These are phyloP conservation scores for Indri indri DNA, from an alignment of 2,113 vertebrate genomes.

Conservation along the genomic window DNA sequence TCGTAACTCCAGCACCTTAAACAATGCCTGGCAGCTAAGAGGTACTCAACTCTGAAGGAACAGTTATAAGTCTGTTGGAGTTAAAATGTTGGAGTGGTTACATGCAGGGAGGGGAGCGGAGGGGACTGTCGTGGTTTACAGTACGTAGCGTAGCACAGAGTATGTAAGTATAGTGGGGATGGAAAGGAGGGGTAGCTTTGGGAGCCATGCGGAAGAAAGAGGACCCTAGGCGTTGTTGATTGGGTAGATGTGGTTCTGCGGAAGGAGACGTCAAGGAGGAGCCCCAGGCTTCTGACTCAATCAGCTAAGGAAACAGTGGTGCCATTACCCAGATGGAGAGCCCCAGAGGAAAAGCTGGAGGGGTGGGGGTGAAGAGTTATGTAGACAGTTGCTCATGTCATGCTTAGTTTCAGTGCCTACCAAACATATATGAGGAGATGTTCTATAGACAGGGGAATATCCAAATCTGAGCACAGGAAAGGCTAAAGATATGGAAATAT, in stretches of 20 bases:
- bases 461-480: constrained; percentile 18
- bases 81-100: neutral
- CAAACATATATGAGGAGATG: neutral
- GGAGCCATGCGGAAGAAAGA: neutral
- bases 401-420: neutral
- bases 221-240: neutral
- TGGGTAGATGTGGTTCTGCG: neutral
- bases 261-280: neutral
- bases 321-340: neutral
- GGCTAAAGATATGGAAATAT: neutral
- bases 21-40: neutral
- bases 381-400: neutral
- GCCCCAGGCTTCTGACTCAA: neutral
- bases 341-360: neutral
- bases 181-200: neutral
- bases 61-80: neutral
- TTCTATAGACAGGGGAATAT: neutral
- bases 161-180: neutral
- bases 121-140: neutral
- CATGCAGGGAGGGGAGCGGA: neutral
- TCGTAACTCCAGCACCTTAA: neutral
- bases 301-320: neutral
- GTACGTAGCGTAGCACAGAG: neutral
- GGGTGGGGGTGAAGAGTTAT: neutral
- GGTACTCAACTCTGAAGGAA: neutral